Evolutionary conservation across 2,888 invertebrate species (phyloP), one percentile per base, ranked within the genome.

Genomic region (Koerneria pararmatus): DNA sequence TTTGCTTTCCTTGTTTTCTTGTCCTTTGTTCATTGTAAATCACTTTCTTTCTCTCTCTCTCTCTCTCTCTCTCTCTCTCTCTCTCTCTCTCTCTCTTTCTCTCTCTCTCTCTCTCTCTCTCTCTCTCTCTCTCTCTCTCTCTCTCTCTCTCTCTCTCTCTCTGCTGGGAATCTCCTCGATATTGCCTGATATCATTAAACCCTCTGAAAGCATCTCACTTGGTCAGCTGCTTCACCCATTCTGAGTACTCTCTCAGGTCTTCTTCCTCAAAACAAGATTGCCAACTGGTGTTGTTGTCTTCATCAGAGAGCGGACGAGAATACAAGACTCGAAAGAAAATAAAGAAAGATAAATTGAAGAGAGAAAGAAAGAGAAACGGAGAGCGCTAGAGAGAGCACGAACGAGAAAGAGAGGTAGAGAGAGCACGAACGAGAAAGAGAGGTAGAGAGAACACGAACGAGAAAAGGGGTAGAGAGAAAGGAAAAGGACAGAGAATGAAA

Each of bases 1-100:
- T 57, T 37, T 4, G 29, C 51, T 15, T 11, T 51, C 3, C 51
- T 15, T 22, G 11, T 19, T 22, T 24, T 24, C 24, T 51, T 27
- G 1, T 3, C 29, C 2, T 27, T 11, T 27, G 24, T 11, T 51
- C 51, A 27, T 29, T 31, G 32, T 6, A 32, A 8, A 56, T 56
- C 56, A 31, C 15, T 22, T 19, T n/a, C 8, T 5, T n/a, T 41
- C 2, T 59, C 2, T 1, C 3, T 1, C 46, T 31, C 6, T 59
- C 46, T 15, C 46, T 46, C 59, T 3, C 32, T 19, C 59, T 37
- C 19, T 22, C 59, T n/a, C 37, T 41, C 41, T 59, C 59, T 27
- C 5, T 4, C 46, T 24, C 46, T 5, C n/a, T 41, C 46, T 15
- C n/a, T 41, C 46, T n/a, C n/a, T n/a, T 41, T 41, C 11, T 41